These are phyloP conservation scores for Oreochromis spilurus DNA, from an alignment of 2,113 vertebrate species.

Conservation along the genomic window DNA sequence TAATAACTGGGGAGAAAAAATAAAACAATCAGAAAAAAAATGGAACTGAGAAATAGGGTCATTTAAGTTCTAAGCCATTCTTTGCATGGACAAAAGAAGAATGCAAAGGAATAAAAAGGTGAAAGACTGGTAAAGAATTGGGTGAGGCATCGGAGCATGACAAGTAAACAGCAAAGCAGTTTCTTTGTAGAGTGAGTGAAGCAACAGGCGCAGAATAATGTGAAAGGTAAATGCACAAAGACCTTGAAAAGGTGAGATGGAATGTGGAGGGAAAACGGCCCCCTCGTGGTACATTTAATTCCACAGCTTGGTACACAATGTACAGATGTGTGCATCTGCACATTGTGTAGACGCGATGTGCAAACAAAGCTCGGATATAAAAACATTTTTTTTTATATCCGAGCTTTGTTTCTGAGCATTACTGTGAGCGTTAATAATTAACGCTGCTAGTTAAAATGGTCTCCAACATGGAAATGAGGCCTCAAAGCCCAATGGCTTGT, in stretches of 20 bases:
- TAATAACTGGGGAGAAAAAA: not conserved
- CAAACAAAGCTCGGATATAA: not conserved
- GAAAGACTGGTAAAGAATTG: conserved; percentile 19
- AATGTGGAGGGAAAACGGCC: not conserved
- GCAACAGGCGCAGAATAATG: conserved; percentile 34
- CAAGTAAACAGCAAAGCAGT: conserved; percentile 36
- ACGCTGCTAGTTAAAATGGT: conserved; percentile 58
- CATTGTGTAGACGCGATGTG: not conserved
- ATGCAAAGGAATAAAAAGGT: not conserved
- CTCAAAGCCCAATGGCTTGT: conserved; percentile 59
- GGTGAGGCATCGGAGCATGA: conserved; percentile 16
- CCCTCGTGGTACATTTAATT: not conserved
- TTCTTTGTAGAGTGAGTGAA: conserved; percentile 33
- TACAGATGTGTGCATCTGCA: not conserved
- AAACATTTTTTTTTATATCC: conserved; percentile 10
- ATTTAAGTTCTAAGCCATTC: not conserved
- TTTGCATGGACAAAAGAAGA: not conserved
- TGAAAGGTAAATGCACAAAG: conserved; percentile 28
- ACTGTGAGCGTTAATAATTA: conserved; percentile 65
- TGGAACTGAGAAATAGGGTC: not conserved
- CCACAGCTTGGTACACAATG: not conserved
- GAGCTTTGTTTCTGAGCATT: conserved; percentile 44
- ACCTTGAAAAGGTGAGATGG: conserved; percentile 41
- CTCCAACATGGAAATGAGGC: conserved; percentile 63
- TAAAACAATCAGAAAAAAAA: not conserved